Percentiles rank a stretch among this genome's conserved stretches.
These are phyloP conservation scores for Magallana nippona DNA, from an alignment of 2,888 invertebrate species.

Conservation along the genomic window DNA sequence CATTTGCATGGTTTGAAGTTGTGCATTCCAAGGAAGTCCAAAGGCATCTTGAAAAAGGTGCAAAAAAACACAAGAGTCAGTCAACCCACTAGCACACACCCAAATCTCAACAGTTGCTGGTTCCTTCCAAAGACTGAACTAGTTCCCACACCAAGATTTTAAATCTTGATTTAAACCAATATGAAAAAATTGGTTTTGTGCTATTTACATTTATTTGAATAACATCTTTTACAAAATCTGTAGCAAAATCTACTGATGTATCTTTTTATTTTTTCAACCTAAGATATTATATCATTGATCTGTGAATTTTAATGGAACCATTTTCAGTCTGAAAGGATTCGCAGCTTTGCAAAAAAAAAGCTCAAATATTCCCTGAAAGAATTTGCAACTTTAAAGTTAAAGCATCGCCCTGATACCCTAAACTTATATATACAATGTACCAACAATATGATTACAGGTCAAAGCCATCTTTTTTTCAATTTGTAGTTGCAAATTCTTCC, in stretches of 20 bases:
- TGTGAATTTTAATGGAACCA: background rate
- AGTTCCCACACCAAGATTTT: background rate
- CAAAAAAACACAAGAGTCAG: slow-evolving; percentile 31
- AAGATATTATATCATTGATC: background rate
- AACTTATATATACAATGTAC: background rate
- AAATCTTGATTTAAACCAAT: background rate
- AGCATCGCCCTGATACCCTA: no score
- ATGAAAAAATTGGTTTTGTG: no score
- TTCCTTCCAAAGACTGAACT: background rate
- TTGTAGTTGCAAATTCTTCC: slow-evolving; percentile 14
- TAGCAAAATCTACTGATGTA: no score
- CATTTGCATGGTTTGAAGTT: slow-evolving; percentile 43
- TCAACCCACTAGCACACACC: slow-evolving; percentile 20
- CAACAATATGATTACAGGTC: background rate
- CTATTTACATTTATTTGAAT: background rate
- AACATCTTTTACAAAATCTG: background rate
- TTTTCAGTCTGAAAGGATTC: background rate
- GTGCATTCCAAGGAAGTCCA: slow-evolving; percentile 41
- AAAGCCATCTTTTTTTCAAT: background rate
- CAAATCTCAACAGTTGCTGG: background rate
- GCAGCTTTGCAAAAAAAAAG: background rate
- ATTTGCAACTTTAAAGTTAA: background rate
- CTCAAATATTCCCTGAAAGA: slow-evolving; percentile 7
- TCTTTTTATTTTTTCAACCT: no score
- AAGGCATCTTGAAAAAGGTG: slow-evolving; percentile 33